phyloP scores from a whole-genome alignment of 2,888 invertebrate species.

The Leptinotarsa juncta region DNA sequence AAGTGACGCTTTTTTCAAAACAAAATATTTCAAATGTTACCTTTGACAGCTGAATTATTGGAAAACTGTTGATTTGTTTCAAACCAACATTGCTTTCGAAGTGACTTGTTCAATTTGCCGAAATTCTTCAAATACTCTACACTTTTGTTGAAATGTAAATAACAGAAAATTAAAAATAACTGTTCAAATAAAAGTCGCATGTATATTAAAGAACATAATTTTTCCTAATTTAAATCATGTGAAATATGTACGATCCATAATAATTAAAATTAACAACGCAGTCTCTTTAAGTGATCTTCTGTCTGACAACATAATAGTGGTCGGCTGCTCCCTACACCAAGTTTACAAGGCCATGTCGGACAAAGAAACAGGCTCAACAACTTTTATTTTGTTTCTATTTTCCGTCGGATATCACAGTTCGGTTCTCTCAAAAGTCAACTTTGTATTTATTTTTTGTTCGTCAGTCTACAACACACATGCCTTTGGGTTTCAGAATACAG shows the following conservation, averaged over 20 bases:
- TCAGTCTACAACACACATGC: not conserved
- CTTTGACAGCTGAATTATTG: too few relatives aligned
- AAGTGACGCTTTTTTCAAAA: too few relatives aligned
- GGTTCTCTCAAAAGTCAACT: not conserved
- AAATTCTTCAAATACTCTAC: too few relatives aligned
- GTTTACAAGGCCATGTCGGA: slow-evolving; percentile 6
- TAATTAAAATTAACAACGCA: not conserved
- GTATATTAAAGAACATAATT: too few relatives aligned
- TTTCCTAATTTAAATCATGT: too few relatives aligned
- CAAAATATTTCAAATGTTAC: too few relatives aligned
- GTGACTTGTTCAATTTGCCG: too few relatives aligned
- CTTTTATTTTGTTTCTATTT: slow-evolving; percentile 10
- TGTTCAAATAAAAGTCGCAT: too few relatives aligned
- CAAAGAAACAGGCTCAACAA: slow-evolving; percentile 15
- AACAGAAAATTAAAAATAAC: too few relatives aligned
- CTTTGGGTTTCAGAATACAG: not conserved
- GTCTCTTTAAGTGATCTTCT: slow-evolving; percentile 3
- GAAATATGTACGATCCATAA: not conserved
- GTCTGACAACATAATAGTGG: not conserved
- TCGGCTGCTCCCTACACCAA: not conserved
- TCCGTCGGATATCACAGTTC: not conserved
- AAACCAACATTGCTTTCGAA: too few relatives aligned
- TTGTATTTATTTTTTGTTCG: not conserved
- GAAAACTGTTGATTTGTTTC: too few relatives aligned
- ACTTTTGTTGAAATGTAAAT: too few relatives aligned